A percentile compares a stretch with the other conserved stretches of the same genome.
phyloP scores from a whole-genome alignment of 2,888 invertebrate species.

The Agrenia bidenticulata region DNA sequence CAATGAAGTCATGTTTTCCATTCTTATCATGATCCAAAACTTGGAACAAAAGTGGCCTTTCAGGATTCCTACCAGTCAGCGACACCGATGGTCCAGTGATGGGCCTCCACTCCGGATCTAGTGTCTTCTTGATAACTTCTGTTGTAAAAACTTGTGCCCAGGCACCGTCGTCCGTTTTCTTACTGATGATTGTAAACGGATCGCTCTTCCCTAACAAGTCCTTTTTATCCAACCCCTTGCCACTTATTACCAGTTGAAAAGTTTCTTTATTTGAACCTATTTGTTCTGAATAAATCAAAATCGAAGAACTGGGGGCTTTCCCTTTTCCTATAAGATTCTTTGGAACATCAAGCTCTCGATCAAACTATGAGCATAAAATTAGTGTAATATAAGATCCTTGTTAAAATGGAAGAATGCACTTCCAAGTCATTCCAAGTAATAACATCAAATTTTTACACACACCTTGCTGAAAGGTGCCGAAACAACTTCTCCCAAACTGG shows the following conservation, averaged over 20 bases:
- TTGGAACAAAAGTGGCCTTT: slow-evolving; percentile 58
- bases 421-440: too few relatives aligned
- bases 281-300: slow-evolving; percentile 52
- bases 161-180: slow-evolving; percentile 58
- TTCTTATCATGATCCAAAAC: slow-evolving; percentile 60
- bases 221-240: slow-evolving; percentile 58
- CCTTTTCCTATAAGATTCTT: slow-evolving; percentile 26
- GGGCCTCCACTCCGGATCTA: slow-evolving; percentile 60
- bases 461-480: slow-evolving; percentile 38
- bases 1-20: slow-evolving; percentile 59
- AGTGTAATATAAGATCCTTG: too few relatives aligned
- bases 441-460: too few relatives aligned
- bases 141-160: slow-evolving; percentile 59
- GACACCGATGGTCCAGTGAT: slow-evolving; percentile 55
- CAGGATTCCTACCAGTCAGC: slow-evolving; percentile 59
- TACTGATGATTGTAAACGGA: slow-evolving; percentile 58
- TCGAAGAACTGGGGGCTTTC: slow-evolving; percentile 24
- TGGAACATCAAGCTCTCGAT: slow-evolving; percentile 44
- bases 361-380: slow-evolving; percentile 47
- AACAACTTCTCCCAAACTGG: slow-evolving; percentile 37
- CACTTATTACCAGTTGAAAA: slow-evolving; percentile 56
- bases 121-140: slow-evolving; percentile 59
- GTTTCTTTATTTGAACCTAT: slow-evolving; percentile 55
- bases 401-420: not conserved
- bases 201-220: slow-evolving; percentile 61